These are phyloP conservation scores for Mobula birostris DNA, from an alignment of 2,113 vertebrate genomes.

Conservation along the genomic window DNA sequence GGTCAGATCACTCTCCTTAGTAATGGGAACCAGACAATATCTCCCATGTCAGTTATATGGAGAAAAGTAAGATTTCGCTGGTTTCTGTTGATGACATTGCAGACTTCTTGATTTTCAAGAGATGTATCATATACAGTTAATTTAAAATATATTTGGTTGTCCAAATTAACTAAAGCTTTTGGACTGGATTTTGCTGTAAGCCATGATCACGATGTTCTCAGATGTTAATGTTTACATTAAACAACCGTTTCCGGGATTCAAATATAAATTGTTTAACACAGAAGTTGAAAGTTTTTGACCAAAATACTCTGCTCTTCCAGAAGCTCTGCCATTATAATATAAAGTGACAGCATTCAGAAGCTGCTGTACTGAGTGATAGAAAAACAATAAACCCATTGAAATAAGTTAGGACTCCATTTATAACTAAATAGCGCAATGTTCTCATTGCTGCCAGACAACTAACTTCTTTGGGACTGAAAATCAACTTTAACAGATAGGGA, in stretches of 20 bases:
- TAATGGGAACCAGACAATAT: neutral
- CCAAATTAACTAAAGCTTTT: neutral
- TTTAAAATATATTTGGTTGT: neutral
- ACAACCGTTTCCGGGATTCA: neutral
- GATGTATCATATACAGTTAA: neutral
- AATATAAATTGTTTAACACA: neutral
- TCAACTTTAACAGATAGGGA: neutral
- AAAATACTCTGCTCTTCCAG: neutral
- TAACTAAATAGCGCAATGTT: too few relatives aligned
- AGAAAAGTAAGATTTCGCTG: neutral
- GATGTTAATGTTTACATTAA: neutral
- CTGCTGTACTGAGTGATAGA: neutral
- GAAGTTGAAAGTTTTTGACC: neutral
- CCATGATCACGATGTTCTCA: neutral
- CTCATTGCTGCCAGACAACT: too few relatives aligned
- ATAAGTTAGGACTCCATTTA: neutral
- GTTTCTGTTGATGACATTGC: neutral
- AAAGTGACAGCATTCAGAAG: neutral
- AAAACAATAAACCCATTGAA: neutral
- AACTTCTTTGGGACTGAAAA: too few relatives aligned
- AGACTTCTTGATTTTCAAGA: neutral
- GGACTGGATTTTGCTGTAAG: neutral
- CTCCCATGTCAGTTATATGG: neutral
- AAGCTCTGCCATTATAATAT: neutral
- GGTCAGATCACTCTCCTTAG: neutral